Conservation (phyloP, 2,797 vertebrate species). For the Jordanella pulchra region DNA sequence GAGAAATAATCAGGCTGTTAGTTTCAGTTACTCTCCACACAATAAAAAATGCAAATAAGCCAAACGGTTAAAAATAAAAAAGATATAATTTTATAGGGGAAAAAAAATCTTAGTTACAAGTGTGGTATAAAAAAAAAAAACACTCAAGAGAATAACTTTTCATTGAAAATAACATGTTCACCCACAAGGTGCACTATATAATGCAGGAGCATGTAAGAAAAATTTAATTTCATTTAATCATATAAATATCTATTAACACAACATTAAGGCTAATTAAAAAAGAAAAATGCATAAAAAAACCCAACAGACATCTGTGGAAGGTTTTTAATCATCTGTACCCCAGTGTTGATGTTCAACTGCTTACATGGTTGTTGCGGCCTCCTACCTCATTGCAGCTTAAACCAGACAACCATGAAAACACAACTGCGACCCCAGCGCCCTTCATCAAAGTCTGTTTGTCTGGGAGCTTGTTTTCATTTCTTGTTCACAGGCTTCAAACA, state of each 20-base stretch:
- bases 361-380: constrained; percentile 62
- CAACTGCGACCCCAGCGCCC: constrained; percentile 57
- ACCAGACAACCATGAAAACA: constrained; percentile 57
- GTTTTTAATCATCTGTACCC: constrained; percentile 50
- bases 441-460: constrained; percentile 78
- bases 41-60: constrained; percentile 52
- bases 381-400: constrained; percentile 46
- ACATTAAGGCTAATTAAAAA: constrained; percentile 32
- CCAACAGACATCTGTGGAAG: constrained; percentile 58
- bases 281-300: constrained; percentile 38
- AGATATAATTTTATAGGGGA: constrained; percentile 63
- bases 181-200: constrained; percentile 76
- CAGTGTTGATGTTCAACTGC: constrained; percentile 61
- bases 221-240: constrained; percentile 61
- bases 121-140: constrained; percentile 54
- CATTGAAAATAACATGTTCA: constrained; percentile 77
- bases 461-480: constrained; percentile 79
- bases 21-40: constrained; percentile 16
- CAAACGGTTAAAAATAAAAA: constrained; percentile 48
- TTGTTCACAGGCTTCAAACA: constrained; percentile 56
- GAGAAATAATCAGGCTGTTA: constrained; percentile 55
- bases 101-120: constrained; percentile 60
- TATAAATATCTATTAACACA: constrained; percentile 61
- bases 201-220: constrained; percentile 64
- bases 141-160: constrained; percentile 66